These are phyloP conservation scores for Horisme vitalbata DNA, from an alignment of 2,888 invertebrate genomes.

Conservation along the genomic window DNA sequence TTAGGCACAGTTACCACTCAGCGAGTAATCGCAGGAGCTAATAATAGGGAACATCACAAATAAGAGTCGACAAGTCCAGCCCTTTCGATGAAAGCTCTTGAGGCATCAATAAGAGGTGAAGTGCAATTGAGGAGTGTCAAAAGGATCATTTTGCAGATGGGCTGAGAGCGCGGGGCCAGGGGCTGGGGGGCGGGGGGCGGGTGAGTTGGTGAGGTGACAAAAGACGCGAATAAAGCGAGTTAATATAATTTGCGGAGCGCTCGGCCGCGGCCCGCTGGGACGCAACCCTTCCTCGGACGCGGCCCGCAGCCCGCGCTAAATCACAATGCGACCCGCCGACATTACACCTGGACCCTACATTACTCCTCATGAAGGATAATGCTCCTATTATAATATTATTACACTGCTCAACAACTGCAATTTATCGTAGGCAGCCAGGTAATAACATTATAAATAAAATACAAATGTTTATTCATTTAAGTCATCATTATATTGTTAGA, in stretches of 20 bases:
- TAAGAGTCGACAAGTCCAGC: background rate
- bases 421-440: too few relatives aligned
- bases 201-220: constrained; percentile 52
- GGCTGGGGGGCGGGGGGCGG: constrained; percentile 11
- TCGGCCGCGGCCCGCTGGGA: constrained; percentile 30
- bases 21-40: too few relatives aligned
- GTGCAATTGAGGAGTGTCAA: constrained; percentile 54
- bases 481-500: too few relatives aligned
- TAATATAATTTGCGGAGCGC: constrained; percentile 61
- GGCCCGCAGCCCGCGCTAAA: constrained; percentile 36
- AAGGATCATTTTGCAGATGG: constrained; percentile 58
- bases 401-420: constrained; percentile 10
- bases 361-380: constrained; percentile 51
- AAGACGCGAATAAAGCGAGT: constrained; percentile 56
- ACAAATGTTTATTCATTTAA: too few relatives aligned
- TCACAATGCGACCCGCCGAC: constrained; percentile 38
- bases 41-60: background rate
- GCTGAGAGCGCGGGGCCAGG: constrained; percentile 25
- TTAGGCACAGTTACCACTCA: constrained; percentile 11
- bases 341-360: constrained; percentile 48
- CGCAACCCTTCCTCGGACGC: constrained; percentile 32
- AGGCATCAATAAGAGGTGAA: constrained; percentile 47
- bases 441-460: too few relatives aligned
- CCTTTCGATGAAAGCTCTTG: constrained; percentile 32
- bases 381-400: constrained; percentile 45